Evolutionary conservation across 2,888 invertebrate species (phyloP).

Genomic region (Eudemis profundana): DNA sequence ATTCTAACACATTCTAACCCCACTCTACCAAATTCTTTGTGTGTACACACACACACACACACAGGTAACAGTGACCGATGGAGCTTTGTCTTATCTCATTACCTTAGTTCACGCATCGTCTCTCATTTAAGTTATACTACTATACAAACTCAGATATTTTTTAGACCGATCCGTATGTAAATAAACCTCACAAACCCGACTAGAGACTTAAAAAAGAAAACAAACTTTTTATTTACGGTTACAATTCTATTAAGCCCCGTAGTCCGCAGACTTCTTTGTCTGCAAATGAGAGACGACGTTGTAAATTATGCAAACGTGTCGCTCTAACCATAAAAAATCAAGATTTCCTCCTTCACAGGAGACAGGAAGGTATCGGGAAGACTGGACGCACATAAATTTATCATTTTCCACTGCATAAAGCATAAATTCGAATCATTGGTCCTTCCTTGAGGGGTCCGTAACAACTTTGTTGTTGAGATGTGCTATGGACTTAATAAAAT

Average conservation of each 20-base stretch:
- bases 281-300: conserved; percentile 50
- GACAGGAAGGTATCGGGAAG: conserved; percentile 71
- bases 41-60: too few species aligned
- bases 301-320: conserved; percentile 78
- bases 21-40: too few species aligned
- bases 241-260: conserved; percentile 28
- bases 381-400: conserved; percentile 83
- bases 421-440: conserved; percentile 83
- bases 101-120: too few species aligned
- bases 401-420: conserved; percentile 85
- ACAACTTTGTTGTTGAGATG: conserved; percentile 53
- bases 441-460: conserved; percentile 66
- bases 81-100: too few species aligned
- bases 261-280: conserved; percentile 39
- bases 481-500: conserved; percentile 35
- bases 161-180: not conserved
- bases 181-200: conserved; percentile 17
- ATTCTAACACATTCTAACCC: too few species aligned
- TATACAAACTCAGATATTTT: too few species aligned
- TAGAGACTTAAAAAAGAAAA: conserved; percentile 28
- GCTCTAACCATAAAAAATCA: conserved; percentile 79
- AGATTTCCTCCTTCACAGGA: conserved; percentile 63
- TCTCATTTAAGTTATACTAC: too few species aligned
- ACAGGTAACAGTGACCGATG: too few species aligned
- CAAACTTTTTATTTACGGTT: conserved; percentile 35